phyloP scores from a whole-genome alignment of 2,888 invertebrate species.

The Mesoligia furuncula region DNA sequence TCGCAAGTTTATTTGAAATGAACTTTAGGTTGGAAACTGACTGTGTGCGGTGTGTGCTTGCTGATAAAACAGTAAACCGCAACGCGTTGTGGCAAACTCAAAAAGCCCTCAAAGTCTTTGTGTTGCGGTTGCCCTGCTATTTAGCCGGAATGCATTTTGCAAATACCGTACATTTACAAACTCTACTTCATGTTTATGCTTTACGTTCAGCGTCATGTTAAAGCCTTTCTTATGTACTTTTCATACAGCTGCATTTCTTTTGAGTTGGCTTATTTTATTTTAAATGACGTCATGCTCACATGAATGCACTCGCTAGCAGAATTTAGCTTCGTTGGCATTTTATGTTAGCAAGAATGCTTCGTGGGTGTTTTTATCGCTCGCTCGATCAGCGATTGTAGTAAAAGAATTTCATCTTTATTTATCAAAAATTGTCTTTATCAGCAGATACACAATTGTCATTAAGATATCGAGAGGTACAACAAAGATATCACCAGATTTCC shows the following conservation, averaged over 20 bases:
- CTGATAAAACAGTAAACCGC: conserved; percentile 32
- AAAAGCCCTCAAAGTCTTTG: conserved; percentile 22
- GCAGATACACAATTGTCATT: not conserved
- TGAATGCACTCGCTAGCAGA: conserved; percentile 17
- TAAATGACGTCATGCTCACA: conserved; percentile 43
- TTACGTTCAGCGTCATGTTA: not conserved
- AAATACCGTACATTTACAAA: conserved; percentile 24
- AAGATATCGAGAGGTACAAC: not conserved
- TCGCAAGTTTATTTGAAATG: too few species aligned
- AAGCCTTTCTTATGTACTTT: conserved; percentile 7
- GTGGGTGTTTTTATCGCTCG: conserved; percentile 3
- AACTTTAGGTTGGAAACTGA: too few species aligned
- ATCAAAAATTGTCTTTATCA: not conserved
- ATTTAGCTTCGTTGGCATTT: conserved; percentile 25
- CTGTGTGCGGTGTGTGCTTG: not conserved
- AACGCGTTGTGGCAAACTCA: conserved; percentile 14
- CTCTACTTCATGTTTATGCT: not conserved
- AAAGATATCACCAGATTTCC: conserved; percentile 4
- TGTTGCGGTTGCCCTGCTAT: conserved; percentile 39
- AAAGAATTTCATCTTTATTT: not conserved
- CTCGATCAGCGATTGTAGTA: not conserved
- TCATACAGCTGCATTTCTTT: conserved; percentile 13
- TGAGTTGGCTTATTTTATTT: not conserved
- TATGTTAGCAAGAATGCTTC: conserved; percentile 6
- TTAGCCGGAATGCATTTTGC: conserved; percentile 18